These are phyloP conservation scores for Oegoconia quadripuncta DNA, from an alignment of 2,888 invertebrate genomes.

Conservation along the genomic window DNA sequence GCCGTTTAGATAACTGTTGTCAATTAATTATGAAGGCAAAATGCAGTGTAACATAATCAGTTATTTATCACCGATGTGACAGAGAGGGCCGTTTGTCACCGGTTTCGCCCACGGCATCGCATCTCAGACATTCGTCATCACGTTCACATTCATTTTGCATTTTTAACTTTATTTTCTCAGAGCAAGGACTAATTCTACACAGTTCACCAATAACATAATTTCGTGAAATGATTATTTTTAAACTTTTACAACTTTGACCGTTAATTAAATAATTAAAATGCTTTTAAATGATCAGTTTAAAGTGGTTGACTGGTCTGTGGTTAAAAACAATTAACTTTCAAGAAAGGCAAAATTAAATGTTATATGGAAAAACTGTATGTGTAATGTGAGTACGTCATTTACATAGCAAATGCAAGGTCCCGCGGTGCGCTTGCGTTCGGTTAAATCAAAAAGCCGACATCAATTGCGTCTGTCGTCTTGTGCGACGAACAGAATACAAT, in stretches of 20 bases:
- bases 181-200: slow-evolving; percentile 46
- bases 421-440: slow-evolving; percentile 37
- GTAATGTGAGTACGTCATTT: slow-evolving; percentile 41
- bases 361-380: too few species aligned
- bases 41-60: slow-evolving; percentile 75
- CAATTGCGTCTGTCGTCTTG: slow-evolving; percentile 61
- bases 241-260: not conserved
- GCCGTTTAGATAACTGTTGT: slow-evolving; percentile 59
- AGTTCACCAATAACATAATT: slow-evolving; percentile 47
- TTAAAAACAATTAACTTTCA: not conserved
- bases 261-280: not conserved
- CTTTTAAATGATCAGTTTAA: too few species aligned
- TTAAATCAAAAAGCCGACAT: slow-evolving; percentile 57
- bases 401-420: slow-evolving; percentile 37
- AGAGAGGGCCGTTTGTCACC: slow-evolving; percentile 71
- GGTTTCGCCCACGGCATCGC: slow-evolving; percentile 68
- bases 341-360: not conserved
- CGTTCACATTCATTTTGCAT: slow-evolving; percentile 27
- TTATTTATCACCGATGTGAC: slow-evolving; percentile 75
- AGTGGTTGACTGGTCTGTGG: too few species aligned
- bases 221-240: too few species aligned
- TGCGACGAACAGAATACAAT: slow-evolving; percentile 65
- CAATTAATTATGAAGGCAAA: slow-evolving; percentile 74
- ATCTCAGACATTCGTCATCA: slow-evolving; percentile 61
- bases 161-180: slow-evolving; percentile 44